These are phyloP conservation scores for Oscheius sp. DNA, from an alignment of 2,888 invertebrate species.

Conservation along the genomic window DNA sequence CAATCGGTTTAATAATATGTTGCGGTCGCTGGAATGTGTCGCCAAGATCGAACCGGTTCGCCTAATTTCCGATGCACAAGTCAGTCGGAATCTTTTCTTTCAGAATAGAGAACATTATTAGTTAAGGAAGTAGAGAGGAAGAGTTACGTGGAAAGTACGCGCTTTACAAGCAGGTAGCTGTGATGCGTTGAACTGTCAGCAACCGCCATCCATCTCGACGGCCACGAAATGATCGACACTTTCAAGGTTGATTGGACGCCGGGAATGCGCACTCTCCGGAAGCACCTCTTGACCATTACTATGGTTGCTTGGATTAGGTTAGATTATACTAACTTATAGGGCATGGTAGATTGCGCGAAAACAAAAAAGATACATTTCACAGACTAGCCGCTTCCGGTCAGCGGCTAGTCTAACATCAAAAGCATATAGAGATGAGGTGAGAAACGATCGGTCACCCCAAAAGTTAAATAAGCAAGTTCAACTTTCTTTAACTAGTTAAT, in stretches of 20 bases:
- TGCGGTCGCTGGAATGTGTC: slow-evolving; percentile 24
- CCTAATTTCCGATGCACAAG: slow-evolving; percentile 25
- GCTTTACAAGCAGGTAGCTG: slow-evolving; percentile 16
- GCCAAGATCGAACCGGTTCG: slow-evolving; percentile 20
- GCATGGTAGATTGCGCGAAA: neutral
- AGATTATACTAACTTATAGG: neutral
- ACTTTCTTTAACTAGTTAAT: too few relatives aligned
- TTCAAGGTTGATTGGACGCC: slow-evolving; percentile 37
- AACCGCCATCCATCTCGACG: slow-evolving; percentile 36
- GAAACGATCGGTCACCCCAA: neutral
- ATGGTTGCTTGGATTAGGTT: neutral
- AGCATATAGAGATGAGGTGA: neutral
- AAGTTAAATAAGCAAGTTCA: neutral
- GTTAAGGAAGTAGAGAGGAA: neutral
- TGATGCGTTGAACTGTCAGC: slow-evolving; percentile 29
- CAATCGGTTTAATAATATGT: slow-evolving; percentile 17
- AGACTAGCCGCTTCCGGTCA: neutral
- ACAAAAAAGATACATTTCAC: neutral
- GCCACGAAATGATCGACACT: slow-evolving; percentile 35
- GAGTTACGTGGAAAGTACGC: neutral
- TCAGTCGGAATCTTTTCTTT: slow-evolving; percentile 11
- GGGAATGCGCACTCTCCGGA: slow-evolving; percentile 36
- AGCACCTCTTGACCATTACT: slow-evolving; percentile 18
- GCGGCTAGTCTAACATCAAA: neutral
- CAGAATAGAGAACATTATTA: neutral